These are phyloP conservation scores for Campopleginae sp. DNA, from an alignment of 2,888 invertebrate species.

Conservation along the genomic window DNA sequence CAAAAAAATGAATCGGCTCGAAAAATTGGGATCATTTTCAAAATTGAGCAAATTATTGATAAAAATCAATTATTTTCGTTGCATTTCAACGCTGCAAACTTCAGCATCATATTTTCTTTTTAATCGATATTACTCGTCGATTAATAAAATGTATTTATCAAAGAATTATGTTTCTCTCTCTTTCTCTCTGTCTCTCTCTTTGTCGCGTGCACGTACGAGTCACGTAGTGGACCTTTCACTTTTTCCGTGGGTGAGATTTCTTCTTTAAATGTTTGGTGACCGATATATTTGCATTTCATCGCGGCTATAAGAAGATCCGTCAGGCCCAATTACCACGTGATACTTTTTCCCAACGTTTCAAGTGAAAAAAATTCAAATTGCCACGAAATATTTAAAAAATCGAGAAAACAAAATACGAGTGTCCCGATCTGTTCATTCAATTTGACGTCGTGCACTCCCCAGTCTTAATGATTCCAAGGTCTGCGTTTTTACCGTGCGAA, in stretches of 20 bases:
- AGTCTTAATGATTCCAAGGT: no score
- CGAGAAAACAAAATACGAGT: no score
- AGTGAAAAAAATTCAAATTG: not conserved
- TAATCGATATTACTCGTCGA: not conserved
- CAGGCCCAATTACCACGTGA: not conserved
- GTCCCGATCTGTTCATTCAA: no score
- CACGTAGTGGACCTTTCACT: conserved; percentile 15
- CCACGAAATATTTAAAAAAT: not conserved
- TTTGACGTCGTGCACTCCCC: no score
- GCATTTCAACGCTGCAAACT: no score
- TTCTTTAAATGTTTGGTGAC: conserved; percentile 4
- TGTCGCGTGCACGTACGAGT: not conserved
- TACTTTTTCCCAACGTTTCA: not conserved
- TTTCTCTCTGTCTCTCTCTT: not conserved
- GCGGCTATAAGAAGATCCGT: not conserved
- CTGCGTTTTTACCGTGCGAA: no score
- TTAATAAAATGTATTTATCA: not conserved
- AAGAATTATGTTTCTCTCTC: not conserved
- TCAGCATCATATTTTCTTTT: not conserved
- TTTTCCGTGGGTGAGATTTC: conserved; percentile 15
- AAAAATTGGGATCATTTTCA: no score
- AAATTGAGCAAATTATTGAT: no score
- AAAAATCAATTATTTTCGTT: no score
- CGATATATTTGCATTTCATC: conserved; percentile 3
- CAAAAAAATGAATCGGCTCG: no score